Conservation (phyloP, 2,797 vertebrate species). For the Cygnus olor region DNA sequence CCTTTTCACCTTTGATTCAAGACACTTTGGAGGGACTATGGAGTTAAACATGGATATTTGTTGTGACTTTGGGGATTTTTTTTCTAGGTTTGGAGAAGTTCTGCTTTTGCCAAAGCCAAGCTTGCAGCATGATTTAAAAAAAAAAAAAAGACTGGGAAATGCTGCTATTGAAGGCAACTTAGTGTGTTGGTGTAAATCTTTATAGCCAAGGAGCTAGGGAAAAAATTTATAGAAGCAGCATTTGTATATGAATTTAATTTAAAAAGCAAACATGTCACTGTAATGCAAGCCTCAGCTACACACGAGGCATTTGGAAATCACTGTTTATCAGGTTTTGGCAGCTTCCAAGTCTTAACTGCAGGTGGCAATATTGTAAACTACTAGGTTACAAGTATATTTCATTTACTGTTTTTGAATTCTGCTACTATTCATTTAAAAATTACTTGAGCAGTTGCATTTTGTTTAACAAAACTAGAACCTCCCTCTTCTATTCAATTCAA, state of each 20-base stretch:
- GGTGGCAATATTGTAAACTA: slow-evolving; percentile 14
- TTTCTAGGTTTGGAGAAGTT: neutral
- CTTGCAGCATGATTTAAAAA: neutral
- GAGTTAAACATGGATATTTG: neutral
- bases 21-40: neutral
- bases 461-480: neutral
- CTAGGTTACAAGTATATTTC: neutral
- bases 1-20: neutral
- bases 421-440: neutral
- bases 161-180: neutral
- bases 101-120: neutral
- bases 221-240: neutral
- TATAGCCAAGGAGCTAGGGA: neutral
- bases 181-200: neutral
- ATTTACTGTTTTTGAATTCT: neutral
- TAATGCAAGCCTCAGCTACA: neutral
- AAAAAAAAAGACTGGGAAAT: neutral
- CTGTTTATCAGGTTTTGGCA: neutral
- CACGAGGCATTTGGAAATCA: fast-evolving
- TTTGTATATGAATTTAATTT: neutral
- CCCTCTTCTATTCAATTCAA: neutral
- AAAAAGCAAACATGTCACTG: neutral
- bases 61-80: neutral
- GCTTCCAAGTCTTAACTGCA: neutral
- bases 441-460: neutral